These are phyloP conservation scores for Ptiloglossa arizonensis DNA, from an alignment of 1,140 invertebrate species.

Conservation along the genomic window DNA sequence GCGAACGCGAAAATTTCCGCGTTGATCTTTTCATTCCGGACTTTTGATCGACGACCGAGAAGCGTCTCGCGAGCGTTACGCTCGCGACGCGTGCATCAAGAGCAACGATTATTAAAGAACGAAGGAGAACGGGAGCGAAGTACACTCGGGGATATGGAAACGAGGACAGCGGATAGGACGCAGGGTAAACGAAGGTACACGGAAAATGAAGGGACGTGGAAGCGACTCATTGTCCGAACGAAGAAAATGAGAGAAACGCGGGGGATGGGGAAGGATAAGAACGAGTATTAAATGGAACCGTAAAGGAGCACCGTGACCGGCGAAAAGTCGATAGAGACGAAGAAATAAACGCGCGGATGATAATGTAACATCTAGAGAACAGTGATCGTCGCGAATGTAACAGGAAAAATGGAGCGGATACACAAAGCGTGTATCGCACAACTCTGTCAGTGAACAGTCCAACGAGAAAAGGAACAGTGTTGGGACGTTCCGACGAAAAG, in stretches of 20 bases:
- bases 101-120: conserved; percentile 37
- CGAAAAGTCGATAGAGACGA: conserved; percentile 14
- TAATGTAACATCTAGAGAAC: conserved; percentile 5
- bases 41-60: no score
- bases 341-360: neutral
- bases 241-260: conserved; percentile 28
- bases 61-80: no score
- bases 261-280: no score
- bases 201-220: conserved; percentile 14
- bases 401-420: neutral
- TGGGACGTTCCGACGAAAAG: no score
- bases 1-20: no score
- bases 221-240: conserved; percentile 27
- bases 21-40: no score
- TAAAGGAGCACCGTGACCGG: neutral
- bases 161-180: neutral
- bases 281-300: conserved; percentile 37
- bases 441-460: no score
- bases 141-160: conserved; percentile 10
- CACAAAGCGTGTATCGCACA: no score
- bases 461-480: no score
- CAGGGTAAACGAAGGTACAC: neutral
- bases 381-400: neutral
- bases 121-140: conserved; percentile 14
- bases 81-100: conserved; percentile 23